phyloP scores from a whole-genome alignment of 2,888 invertebrate species.

The Ditula angustiorana region DNA sequence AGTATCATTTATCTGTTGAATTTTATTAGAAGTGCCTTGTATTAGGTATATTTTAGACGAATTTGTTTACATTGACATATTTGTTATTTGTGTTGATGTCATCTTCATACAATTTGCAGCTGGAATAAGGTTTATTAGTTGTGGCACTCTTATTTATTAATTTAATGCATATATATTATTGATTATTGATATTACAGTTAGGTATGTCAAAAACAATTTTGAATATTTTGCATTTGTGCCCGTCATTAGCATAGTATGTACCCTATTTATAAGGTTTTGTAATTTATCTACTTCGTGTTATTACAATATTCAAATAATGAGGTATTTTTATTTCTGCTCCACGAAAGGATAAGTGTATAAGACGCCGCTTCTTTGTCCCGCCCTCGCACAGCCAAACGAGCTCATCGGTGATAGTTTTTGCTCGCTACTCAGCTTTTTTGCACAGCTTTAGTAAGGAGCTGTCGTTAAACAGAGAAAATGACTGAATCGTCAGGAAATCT shows the following conservation, averaged over 20 bases:
- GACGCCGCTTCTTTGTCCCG: too few species aligned
- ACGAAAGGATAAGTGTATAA: too few species aligned
- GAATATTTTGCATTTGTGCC: constrained; percentile 53
- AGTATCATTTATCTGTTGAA: constrained; percentile 15
- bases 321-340: constrained; percentile 19
- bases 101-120: constrained; percentile 8
- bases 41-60: constrained; percentile 30
- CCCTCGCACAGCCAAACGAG: too few species aligned
- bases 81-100: neutral
- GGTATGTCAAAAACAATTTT: constrained; percentile 2
- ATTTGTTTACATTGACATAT: constrained; percentile 42
- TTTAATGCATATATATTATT: too few species aligned
- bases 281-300: constrained; percentile 56
- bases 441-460: too few species aligned
- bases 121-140: constrained; percentile 31
- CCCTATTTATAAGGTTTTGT: constrained; percentile 52
- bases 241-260: constrained; percentile 54
- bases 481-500: too few species aligned
- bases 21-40: constrained; percentile 36
- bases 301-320: constrained; percentile 46
- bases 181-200: too few species aligned
- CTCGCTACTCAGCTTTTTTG: too few species aligned
- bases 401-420: too few species aligned
- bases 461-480: too few species aligned
- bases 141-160: too few species aligned